phyloP scores from a whole-genome alignment of 2,113 vertebrate genomes.

The Trematocara stigmaticum region DNA sequence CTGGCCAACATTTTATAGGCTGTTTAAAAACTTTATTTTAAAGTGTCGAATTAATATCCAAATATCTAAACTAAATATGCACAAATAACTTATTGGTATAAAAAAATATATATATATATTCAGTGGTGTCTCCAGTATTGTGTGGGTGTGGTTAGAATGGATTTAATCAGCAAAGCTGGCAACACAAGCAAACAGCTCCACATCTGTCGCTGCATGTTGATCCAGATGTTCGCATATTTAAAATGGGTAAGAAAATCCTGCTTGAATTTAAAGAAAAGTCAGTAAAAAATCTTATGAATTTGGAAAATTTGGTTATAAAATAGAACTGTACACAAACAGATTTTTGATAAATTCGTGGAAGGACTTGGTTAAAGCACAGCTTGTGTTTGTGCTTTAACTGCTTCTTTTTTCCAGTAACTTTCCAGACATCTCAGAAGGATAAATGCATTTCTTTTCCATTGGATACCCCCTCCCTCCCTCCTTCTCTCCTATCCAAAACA shows the following conservation, averaged over 20 bases:
- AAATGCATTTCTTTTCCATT: not conserved
- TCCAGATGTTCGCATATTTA: not conserved
- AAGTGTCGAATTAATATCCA: not conserved
- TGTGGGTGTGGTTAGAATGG: not conserved
- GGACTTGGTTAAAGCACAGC: not conserved
- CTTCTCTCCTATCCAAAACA: not conserved
- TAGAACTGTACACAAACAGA: not conserved
- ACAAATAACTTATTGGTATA: too few species aligned
- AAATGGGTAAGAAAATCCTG: not conserved
- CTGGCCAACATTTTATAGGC: not conserved
- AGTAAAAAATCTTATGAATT: not conserved
- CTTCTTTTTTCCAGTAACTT: not conserved
- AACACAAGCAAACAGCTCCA: not conserved
- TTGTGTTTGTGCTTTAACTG: not conserved
- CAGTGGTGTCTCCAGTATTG: fast-evolving
- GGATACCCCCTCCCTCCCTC: not conserved
- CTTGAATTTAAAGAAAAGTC: not conserved
- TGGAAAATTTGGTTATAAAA: not conserved
- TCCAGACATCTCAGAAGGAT: not conserved
- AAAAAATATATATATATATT: not conserved
- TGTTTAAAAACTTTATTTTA: not conserved
- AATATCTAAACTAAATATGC: not conserved
- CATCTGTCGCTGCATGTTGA: not conserved
- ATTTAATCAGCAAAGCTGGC: not conserved
- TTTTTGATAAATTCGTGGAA: not conserved